These are phyloP conservation scores for Seison nebaliae DNA, from an alignment of 1,140 invertebrate genomes.

Conservation along the genomic window DNA sequence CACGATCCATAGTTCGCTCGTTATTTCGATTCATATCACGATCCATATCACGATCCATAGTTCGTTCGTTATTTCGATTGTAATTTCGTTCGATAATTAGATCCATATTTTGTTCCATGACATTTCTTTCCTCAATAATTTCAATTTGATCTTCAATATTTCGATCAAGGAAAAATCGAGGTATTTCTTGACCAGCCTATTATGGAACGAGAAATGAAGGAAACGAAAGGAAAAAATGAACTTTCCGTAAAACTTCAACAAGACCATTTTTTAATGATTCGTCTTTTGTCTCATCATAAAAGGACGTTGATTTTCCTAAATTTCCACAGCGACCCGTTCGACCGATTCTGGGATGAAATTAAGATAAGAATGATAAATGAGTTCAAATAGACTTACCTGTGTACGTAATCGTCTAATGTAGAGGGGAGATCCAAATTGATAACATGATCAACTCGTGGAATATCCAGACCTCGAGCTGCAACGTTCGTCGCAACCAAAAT, in stretches of 20 bases:
- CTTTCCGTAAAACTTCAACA: neutral
- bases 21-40: no score
- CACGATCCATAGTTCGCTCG: no score
- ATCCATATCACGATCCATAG: no score
- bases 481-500: slow-evolving; percentile 65
- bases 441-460: slow-evolving; percentile 52
- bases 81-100: no score
- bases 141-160: no score
- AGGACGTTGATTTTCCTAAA: slow-evolving; percentile 55
- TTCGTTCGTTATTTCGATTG: no score
- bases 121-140: no score
- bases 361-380: no score
- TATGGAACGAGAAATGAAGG: neutral
- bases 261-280: slow-evolving; percentile 7
- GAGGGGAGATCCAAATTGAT: slow-evolving; percentile 65
- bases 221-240: neutral
- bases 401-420: slow-evolving; percentile 66
- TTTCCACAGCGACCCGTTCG: slow-evolving; percentile 75
- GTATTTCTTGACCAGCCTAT: slow-evolving; percentile 6
- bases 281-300: slow-evolving; percentile 34
- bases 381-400: no score
- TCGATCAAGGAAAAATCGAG: no score
- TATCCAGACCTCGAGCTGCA: slow-evolving; percentile 54
- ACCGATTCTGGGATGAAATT: no score
- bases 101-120: no score